These are phyloP conservation scores for Circaetus cinerascens DNA, from an alignment of 2,113 vertebrate genomes.

Conservation along the genomic window DNA sequence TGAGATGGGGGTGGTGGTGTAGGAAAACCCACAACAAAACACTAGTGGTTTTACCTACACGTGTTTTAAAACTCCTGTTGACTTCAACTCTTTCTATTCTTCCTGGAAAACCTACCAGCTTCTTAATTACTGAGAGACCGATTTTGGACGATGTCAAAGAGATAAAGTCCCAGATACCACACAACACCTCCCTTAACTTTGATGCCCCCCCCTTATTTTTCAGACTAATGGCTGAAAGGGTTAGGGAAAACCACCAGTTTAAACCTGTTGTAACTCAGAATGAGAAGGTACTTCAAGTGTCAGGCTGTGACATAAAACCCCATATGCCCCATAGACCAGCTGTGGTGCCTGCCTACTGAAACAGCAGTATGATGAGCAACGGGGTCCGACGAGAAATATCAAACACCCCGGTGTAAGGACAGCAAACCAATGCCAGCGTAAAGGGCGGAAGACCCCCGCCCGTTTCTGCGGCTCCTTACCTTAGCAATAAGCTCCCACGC, in stretches of 20 bases:
- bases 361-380: fast-evolving
- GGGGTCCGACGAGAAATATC: fast-evolving
- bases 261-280: background rate
- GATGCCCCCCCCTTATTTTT: background rate
- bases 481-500: slow-evolving; percentile 90
- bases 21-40: background rate
- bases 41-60: fast-evolving
- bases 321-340: fast-evolving
- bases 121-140: background rate
- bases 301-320: background rate
- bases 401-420: fast-evolving
- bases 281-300: fast-evolving
- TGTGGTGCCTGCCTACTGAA: background rate
- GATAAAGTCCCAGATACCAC: background rate
- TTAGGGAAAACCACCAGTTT: background rate
- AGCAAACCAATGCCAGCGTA: fast-evolving
- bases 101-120: background rate
- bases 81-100: background rate
- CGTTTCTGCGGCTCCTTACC: slow-evolving; percentile 67
- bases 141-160: background rate
- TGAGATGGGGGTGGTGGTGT: fast-evolving
- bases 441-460: fast-evolving
- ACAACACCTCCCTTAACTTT: background rate
- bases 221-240: background rate
- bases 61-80: background rate